Conservation (phyloP, 2,113 vertebrate species). For the Macquaria ambigua region DNA sequence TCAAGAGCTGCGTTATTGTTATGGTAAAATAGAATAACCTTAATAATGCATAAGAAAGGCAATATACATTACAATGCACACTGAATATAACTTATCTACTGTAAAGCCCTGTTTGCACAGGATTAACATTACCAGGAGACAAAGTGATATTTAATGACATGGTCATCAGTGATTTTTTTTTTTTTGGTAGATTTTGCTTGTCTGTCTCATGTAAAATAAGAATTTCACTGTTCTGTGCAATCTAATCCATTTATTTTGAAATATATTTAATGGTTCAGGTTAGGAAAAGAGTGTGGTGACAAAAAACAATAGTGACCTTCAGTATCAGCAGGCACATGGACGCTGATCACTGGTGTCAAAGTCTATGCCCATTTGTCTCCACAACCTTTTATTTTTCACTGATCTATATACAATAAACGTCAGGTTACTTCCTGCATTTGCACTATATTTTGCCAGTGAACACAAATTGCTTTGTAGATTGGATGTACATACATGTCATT, state of each 20-base stretch:
- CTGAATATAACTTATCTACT: neutral
- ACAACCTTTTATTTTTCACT: neutral
- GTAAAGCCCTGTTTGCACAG: neutral
- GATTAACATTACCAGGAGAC: neutral
- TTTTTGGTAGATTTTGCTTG: neutral
- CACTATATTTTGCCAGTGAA: neutral
- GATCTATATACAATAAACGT: neutral
- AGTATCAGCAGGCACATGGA: neutral
- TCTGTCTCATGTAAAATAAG: too few relatives aligned
- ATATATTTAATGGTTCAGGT: neutral
- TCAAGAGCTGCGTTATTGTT: neutral
- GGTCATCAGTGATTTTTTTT: neutral
- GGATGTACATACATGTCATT: neutral
- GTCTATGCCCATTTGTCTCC: neutral
- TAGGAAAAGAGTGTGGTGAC: neutral
- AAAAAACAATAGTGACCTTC: neutral
- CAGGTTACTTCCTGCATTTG: neutral
- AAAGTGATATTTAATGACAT: neutral
- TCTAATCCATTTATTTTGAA: too few relatives aligned
- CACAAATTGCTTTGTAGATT: neutral
- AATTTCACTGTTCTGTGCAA: too few relatives aligned
- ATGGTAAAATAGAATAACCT: neutral
- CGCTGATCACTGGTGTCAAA: neutral
- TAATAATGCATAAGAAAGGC: neutral
- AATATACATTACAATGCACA: neutral